Conservation (phyloP, 2,797 vertebrate genomes). For the Lagodon rhomboides region DNA sequence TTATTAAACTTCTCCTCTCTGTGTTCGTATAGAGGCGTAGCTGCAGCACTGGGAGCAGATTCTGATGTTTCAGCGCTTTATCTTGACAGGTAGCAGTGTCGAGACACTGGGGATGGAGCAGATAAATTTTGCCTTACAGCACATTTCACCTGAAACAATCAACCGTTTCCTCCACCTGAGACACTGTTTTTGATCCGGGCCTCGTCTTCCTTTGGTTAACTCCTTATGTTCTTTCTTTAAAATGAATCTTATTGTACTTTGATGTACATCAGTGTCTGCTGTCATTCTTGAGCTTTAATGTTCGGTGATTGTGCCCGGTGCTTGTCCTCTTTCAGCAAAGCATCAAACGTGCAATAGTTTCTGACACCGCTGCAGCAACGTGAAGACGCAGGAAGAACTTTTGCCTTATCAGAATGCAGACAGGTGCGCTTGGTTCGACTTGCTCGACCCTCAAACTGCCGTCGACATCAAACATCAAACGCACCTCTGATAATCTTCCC, state of each 20-base stretch:
- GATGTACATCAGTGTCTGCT: background rate
- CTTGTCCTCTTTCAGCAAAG: background rate
- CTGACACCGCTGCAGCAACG: background rate
- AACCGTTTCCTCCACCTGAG: background rate
- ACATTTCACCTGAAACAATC: slow-evolving; percentile 12
- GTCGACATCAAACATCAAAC: slow-evolving; percentile 54
- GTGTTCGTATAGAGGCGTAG: background rate
- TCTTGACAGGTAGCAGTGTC: slow-evolving; percentile 23
- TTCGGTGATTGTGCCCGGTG: background rate
- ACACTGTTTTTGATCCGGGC: background rate
- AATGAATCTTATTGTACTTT: background rate
- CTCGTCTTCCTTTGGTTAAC: background rate
- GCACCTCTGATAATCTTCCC: slow-evolving; percentile 46
- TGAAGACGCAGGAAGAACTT: background rate
- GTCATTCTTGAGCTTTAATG: background rate
- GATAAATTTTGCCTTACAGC: slow-evolving; percentile 11
- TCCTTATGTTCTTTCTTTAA: background rate
- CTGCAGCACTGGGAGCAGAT: slow-evolving; percentile 18
- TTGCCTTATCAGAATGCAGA: slow-evolving; percentile 65
- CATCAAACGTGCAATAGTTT: background rate
- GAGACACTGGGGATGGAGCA: background rate
- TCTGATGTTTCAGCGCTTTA: slow-evolving; percentile 36
- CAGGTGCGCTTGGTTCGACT: slow-evolving; percentile 38
- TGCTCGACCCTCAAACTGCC: slow-evolving; percentile 39
- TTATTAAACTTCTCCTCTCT: background rate